Conservation (phyloP, 2,797 vertebrate genomes). For the Eulemur mongoz region DNA sequence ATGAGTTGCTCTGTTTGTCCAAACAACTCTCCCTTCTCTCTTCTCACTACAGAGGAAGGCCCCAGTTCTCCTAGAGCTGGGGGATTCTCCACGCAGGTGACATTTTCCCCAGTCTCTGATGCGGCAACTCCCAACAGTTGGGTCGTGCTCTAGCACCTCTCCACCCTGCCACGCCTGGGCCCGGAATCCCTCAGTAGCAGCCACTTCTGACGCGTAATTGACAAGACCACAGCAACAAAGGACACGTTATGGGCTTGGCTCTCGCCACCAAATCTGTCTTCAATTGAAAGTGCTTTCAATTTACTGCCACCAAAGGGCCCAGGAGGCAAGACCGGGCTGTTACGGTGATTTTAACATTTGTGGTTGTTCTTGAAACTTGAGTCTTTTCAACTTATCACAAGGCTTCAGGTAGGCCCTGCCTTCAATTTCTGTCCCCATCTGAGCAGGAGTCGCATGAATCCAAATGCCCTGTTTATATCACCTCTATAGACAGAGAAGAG, state of each 20-base stretch:
- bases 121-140: slow-evolving; percentile 37
- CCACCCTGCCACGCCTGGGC: background rate
- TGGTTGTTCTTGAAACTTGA: background rate
- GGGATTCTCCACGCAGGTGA: background rate
- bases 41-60: slow-evolving; percentile 58
- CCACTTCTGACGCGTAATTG: slow-evolving; percentile 53
- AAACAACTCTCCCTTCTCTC: slow-evolving; percentile 71
- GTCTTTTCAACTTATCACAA: background rate
- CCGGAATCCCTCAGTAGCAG: background rate
- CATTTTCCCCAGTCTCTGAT: background rate
- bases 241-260: slow-evolving; percentile 64
- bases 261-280: slow-evolving; percentile 61
- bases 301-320: background rate
- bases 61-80: slow-evolving; percentile 33
- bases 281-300: slow-evolving; percentile 68
- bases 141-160: background rate
- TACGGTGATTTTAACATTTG: background rate
- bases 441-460: background rate
- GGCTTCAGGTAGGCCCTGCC: background rate
- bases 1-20: slow-evolving; percentile 73
- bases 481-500: background rate
- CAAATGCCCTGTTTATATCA: background rate
- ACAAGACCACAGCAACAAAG: slow-evolving; percentile 58
- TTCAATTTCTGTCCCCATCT: background rate
- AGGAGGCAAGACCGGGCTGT: background rate